phyloP scores from a whole-genome alignment of 2,888 invertebrate species.

The Drosophila subsilvestris region DNA sequence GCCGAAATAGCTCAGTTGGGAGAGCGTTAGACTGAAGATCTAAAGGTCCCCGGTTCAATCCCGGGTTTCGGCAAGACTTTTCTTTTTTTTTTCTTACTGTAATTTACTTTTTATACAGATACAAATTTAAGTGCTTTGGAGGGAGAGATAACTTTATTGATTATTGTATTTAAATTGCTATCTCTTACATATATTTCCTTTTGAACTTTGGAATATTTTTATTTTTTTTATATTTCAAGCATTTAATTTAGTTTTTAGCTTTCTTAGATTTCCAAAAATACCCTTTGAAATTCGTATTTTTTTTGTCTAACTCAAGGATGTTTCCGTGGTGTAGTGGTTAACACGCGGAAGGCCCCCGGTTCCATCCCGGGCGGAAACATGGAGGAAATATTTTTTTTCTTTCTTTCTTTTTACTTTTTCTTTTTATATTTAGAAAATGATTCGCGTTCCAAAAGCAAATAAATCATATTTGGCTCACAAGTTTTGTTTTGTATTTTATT shows the following conservation, averaged over 20 bases:
- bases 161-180: too few relatives aligned
- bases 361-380: slow-evolving; percentile 82
- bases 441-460: background rate
- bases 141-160: too few relatives aligned
- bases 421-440: background rate
- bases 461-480: background rate
- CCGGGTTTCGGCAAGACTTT: slow-evolving; percentile 87
- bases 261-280: too few relatives aligned
- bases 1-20: slow-evolving; percentile 93
- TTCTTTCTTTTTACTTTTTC: background rate
- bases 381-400: background rate
- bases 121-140: too few relatives aligned
- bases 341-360: slow-evolving; percentile 85
- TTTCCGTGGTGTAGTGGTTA: slow-evolving; percentile 80
- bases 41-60: slow-evolving; percentile 91
- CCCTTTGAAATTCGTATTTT: too few relatives aligned
- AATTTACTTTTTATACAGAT: background rate
- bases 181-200: too few relatives aligned
- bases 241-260: too few relatives aligned
- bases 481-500: background rate
- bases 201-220: too few relatives aligned
- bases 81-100: slow-evolving; percentile 24
- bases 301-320: background rate
- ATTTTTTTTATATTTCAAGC: too few relatives aligned
- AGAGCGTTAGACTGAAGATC: slow-evolving; percentile 92